Percentiles rank a stretch among this genome's conserved stretches.
Conservation (phyloP, 1,140 invertebrate genomes). For the Drosophila micromelanica region DNA sequence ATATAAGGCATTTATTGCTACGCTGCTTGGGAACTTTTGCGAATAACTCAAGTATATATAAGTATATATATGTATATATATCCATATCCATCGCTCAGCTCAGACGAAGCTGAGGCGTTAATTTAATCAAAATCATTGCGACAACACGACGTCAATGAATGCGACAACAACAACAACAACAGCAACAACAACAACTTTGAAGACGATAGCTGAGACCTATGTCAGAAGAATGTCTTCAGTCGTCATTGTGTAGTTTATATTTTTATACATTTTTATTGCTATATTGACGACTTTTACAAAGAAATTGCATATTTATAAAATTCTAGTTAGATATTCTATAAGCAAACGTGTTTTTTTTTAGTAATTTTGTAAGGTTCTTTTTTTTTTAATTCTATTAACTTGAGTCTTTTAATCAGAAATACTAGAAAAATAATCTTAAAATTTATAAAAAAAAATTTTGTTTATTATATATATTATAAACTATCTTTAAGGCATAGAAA, state of each 20-base stretch:
- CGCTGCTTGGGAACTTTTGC: slow-evolving; percentile 29
- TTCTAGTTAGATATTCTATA: slow-evolving; percentile 6
- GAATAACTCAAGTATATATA: too few relatives aligned
- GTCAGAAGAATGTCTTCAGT: slow-evolving; percentile 14
- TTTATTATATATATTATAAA: too few relatives aligned
- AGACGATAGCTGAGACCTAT: slow-evolving; percentile 15
- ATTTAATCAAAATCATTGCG: slow-evolving; percentile 80
- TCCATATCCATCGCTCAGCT: slow-evolving; percentile 34
- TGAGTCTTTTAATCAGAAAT: too few relatives aligned
- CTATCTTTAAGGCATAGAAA: too few relatives aligned
- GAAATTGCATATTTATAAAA: not conserved
- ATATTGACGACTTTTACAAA: slow-evolving; percentile 12
- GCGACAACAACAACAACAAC: slow-evolving; percentile 49
- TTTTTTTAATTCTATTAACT: not conserved
- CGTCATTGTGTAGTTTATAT: slow-evolving; percentile 5
- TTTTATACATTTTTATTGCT: not conserved
- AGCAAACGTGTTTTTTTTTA: not conserved
- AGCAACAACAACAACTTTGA: slow-evolving; percentile 8
- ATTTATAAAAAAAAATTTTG: too few relatives aligned
- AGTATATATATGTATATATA: slow-evolving; percentile 17
- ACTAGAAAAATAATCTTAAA: too few relatives aligned
- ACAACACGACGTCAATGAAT: slow-evolving; percentile 61
- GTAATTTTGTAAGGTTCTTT: too few relatives aligned
- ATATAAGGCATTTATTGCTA: slow-evolving; percentile 38
- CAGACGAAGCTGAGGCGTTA: slow-evolving; percentile 60